A percentile compares a stretch with the other conserved stretches of the same genome.
phyloP scores from a whole-genome alignment of 2,888 invertebrate species.

The Euplexia lucipara region DNA sequence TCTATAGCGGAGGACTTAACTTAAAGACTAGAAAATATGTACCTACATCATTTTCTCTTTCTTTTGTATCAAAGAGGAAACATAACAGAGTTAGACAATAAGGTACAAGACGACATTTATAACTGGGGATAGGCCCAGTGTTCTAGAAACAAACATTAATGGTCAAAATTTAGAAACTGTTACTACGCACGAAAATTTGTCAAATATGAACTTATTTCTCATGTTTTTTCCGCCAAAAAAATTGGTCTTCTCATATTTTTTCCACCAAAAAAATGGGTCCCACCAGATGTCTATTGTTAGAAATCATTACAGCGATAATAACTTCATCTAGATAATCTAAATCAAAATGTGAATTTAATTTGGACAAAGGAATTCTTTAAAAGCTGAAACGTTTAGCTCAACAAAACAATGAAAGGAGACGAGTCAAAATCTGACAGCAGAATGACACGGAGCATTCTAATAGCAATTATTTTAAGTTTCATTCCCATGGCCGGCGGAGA shows the following conservation, averaged over 20 bases:
- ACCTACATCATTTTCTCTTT: no score
- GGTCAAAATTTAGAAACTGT: no score
- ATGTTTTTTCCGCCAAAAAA: not conserved
- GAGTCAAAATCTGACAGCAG: not conserved
- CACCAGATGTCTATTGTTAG: not conserved
- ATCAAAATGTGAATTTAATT: not conserved
- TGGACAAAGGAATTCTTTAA: conserved; percentile 9
- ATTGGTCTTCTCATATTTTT: not conserved
- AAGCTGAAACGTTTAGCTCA: conserved; percentile 11
- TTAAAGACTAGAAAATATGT: no score
- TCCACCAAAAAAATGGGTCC: not conserved
- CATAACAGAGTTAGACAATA: no score
- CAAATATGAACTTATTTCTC: not conserved
- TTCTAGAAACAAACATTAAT: no score
- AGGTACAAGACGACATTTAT: no score
- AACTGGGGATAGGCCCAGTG: no score
- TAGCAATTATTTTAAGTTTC: conserved; percentile 21
- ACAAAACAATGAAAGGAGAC: not conserved
- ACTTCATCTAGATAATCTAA: conserved; percentile 9
- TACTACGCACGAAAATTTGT: no score
- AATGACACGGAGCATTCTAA: conserved; percentile 18
- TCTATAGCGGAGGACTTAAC: no score
- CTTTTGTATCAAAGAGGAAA: no score
- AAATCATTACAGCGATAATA: not conserved
- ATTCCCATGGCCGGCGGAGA: conserved; percentile 15